Conservation (phyloP, 2,113 vertebrate species). For the Neolamprologus caudopunctatus region DNA sequence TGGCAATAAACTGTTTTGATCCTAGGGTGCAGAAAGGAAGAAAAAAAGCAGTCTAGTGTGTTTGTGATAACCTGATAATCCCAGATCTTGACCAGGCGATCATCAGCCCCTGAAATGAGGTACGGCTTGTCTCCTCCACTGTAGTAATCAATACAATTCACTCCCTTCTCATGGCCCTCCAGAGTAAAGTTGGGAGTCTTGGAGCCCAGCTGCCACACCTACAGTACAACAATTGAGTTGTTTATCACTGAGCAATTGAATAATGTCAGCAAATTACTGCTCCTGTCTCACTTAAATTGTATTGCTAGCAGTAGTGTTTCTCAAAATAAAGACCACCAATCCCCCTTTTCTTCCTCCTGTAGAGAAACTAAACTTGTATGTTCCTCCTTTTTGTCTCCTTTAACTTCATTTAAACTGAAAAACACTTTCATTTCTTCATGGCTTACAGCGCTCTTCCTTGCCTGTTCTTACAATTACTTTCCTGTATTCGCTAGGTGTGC, state of each 20-base stretch:
- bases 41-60: not conserved
- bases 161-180: constrained; percentile 96
- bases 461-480: not conserved
- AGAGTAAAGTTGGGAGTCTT: constrained; percentile 97
- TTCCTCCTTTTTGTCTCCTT: not conserved
- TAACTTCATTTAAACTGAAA: not conserved
- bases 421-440: not conserved
- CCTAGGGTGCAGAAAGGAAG: not conserved
- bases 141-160: constrained; percentile 98
- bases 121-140: constrained; percentile 98
- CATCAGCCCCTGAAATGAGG: constrained; percentile 97
- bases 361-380: not conserved
- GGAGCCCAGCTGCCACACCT: constrained; percentile 98
- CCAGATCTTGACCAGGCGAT: constrained; percentile 97
- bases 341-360: not conserved
- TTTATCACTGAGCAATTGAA: not conserved
- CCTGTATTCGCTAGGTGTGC: not conserved
- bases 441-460: not conserved
- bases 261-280: not conserved
- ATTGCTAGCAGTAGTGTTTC: not conserved
- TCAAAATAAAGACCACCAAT: not conserved
- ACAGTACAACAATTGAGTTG: not conserved
- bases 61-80: constrained; percentile 87
- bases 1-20: not conserved
- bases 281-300: not conserved